phyloP scores from a whole-genome alignment of 2,797 vertebrate genomes.

The Sebastes steindachneri region DNA sequence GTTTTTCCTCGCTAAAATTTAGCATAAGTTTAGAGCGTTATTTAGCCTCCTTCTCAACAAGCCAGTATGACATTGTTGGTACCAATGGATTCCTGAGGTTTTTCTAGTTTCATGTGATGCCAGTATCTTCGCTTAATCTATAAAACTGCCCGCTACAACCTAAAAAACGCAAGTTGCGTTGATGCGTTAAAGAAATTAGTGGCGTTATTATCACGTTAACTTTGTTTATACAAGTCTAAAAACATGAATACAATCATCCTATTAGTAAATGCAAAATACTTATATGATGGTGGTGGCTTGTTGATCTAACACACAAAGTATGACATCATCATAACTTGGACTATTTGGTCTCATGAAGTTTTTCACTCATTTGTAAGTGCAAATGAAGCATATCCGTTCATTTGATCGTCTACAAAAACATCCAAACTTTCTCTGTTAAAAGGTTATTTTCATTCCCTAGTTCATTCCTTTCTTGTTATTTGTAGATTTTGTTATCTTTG shows the following conservation, averaged over 20 bases:
- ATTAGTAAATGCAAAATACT: neutral
- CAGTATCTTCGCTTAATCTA: too few species aligned
- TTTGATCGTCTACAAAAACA: neutral
- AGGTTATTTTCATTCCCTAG: slow-evolving; percentile 10
- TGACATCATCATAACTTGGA: neutral
- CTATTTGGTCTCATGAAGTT: neutral
- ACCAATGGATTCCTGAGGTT: too few species aligned
- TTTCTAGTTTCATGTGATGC: too few species aligned
- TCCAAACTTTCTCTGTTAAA: neutral
- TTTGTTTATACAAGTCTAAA: neutral
- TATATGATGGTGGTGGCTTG: neutral
- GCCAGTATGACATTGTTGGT: too few species aligned
- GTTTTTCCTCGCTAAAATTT: too few species aligned
- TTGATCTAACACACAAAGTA: neutral
- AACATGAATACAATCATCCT: neutral
- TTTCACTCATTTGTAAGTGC: neutral
- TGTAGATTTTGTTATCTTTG: slow-evolving; percentile 38
- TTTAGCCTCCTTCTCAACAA: too few species aligned
- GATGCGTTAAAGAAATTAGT: too few species aligned
- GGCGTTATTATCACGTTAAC: too few species aligned
- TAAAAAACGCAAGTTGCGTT: too few species aligned
- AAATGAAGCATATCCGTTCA: neutral
- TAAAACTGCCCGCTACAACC: too few species aligned
- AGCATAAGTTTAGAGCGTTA: too few species aligned
- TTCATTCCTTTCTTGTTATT: slow-evolving; percentile 34